These are phyloP conservation scores for Callimorpha dominula DNA, from an alignment of 2,888 invertebrate genomes.

Conservation along the genomic window DNA sequence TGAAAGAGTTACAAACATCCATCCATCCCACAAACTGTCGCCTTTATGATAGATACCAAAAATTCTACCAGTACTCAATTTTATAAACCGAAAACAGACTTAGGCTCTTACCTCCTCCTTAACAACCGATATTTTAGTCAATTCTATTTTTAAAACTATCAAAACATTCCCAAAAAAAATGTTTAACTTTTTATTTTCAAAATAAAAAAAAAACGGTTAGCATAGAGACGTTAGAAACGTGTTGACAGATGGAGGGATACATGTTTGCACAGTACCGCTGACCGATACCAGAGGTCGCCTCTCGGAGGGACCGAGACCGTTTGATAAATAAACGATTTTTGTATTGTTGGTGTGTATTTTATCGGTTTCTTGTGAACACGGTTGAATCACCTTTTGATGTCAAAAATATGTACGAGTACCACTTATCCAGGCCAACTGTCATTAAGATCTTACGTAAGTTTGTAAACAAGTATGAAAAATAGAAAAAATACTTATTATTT, in stretches of 20 bases:
- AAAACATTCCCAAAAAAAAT: neutral
- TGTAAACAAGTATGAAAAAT: neutral
- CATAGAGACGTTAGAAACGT: slow-evolving; percentile 56
- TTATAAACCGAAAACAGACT: too few species aligned
- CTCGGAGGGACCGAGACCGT: slow-evolving; percentile 53
- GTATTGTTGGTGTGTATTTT: slow-evolving; percentile 22
- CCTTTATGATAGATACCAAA: too few species aligned
- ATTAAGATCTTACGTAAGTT: neutral
- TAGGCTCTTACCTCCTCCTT: too few species aligned
- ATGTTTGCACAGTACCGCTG: slow-evolving; percentile 65
- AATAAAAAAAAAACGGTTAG: slow-evolving; percentile 34
- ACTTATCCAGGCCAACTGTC: slow-evolving; percentile 2
- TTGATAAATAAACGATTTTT: slow-evolving; percentile 48
- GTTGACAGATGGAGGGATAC: slow-evolving; percentile 72
- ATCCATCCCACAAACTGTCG: too few species aligned
- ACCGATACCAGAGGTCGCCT: slow-evolving; percentile 73
- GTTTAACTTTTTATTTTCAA: neutral
- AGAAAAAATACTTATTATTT: too few species aligned
- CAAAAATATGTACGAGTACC: neutral
- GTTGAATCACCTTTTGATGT: slow-evolving; percentile 28
- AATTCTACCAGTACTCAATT: too few species aligned
- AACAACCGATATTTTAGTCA: too few species aligned
- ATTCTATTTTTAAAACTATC: neutral
- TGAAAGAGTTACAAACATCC: too few species aligned
- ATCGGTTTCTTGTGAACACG: slow-evolving; percentile 17